Evolutionary conservation across 2,797 vertebrate genomes (phyloP), one percentile per base, ranked within the genome.

Genomic region (Dallia pectoralis): DNA sequence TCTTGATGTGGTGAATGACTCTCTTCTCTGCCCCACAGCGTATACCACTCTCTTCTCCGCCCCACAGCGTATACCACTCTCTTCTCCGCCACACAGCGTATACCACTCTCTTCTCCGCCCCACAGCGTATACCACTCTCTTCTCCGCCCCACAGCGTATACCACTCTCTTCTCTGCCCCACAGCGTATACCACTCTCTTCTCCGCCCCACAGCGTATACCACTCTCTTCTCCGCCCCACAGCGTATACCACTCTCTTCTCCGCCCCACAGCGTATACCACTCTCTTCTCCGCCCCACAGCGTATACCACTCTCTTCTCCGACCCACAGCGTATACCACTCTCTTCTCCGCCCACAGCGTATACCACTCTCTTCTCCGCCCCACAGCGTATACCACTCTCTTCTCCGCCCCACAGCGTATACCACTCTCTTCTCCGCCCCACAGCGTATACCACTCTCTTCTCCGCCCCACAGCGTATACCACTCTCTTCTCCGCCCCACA

Each of bases 261-360:
- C 56, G 4, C 77, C 56, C 51, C 9, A 8, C 89, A 99, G 97
- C 65, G 97, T 99, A 86, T n/a, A n/a, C n/a, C n/a, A n/a, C 3
- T 4, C 22, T 29, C 15, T 15, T 14, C 51, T 51, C 19, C 56
- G 4, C 77, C 56, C 51, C 9, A 8, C 89, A 99, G 97, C 65
- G 97, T 99, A 86, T n/a, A n/a, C n/a, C n/a, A n/a, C 3, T 4
- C 22, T 29, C 15, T 15, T 14, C 51, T 51, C 19, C 56, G 4
- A 77, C 56, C 51, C 9, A 8, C 89, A 99, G 97, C 65, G 97
- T 99, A 86, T n/a, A n/a, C n/a, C n/a, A n/a, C 3, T 4, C 22
- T 29, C 15, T 15, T 14, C 51, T 51, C 19, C 56, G 4, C 56
- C 51, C 9, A 8, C 89, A 99, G 97, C 65, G 97, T 99, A 86